Conservation (phyloP, 2,797 vertebrate genomes). For the Phoebastria nigripes region DNA sequence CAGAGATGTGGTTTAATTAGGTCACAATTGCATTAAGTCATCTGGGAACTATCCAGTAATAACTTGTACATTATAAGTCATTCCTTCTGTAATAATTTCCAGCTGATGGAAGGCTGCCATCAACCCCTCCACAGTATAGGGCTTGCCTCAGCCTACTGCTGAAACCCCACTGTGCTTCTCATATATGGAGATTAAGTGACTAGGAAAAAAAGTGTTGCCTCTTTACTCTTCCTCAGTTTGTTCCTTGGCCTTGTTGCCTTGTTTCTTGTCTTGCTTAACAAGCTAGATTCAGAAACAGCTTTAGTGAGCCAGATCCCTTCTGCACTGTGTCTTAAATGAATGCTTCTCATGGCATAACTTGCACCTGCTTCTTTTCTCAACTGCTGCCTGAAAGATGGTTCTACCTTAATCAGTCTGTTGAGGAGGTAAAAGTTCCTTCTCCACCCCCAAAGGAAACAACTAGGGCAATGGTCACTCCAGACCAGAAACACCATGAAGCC, state of each 20-base stretch:
- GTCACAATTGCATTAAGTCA: neutral
- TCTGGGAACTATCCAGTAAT: conserved; percentile 2
- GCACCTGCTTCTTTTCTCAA: neutral
- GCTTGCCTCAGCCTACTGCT: neutral
- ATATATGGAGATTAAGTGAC: neutral
- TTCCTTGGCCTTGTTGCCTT: neutral
- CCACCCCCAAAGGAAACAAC: neutral
- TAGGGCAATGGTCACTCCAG: neutral
- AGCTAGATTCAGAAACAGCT: neutral
- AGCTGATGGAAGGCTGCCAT: neutral
- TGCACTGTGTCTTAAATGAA: neutral
- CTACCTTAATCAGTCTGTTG: neutral
- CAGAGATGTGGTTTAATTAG: neutral
- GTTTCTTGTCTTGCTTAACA: neutral
- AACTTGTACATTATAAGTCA: neutral
- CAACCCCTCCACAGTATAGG: neutral
- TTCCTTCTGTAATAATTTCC: neutral
- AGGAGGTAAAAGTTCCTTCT: neutral
- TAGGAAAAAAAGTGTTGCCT: neutral
- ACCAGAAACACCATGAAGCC: neutral
- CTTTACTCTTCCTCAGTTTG: neutral
- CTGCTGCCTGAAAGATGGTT: neutral
- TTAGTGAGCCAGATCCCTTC: neutral
- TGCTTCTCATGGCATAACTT: neutral
- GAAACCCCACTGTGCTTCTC: neutral